Percentiles rank a stretch among this genome's conserved stretches.
phyloP scores from a whole-genome alignment of 1,140 invertebrate genomes.

The Diachasmimorpha longicaudata region DNA sequence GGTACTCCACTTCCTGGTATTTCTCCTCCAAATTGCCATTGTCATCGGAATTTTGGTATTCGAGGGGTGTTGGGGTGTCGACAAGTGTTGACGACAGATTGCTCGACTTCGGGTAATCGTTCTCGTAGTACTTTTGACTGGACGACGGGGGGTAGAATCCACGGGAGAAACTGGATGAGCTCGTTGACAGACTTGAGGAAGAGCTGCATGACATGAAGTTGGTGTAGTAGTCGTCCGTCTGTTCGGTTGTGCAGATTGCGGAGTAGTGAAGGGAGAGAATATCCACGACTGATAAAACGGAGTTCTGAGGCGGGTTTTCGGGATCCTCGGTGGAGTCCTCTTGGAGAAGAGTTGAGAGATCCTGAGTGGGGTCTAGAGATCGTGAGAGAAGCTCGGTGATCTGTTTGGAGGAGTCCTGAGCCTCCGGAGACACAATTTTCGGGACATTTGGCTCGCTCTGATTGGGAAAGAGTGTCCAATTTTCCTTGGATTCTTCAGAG shows the following conservation, averaged over 20 bases:
- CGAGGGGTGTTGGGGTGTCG: background rate
- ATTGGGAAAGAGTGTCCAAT: constrained; percentile 47
- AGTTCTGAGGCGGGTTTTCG: constrained; percentile 1
- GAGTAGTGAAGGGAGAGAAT: constrained; percentile 56
- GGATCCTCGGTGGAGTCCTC: constrained; percentile 46
- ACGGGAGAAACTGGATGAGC: background rate
- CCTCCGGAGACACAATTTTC: background rate
- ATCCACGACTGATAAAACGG: constrained; percentile 41
- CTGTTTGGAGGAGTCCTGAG: background rate
- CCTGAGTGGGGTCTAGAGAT: constrained; percentile 43
- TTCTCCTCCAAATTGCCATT: constrained; percentile 51
- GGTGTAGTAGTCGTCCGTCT: constrained; percentile 53
- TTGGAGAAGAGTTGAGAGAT: constrained; percentile 49
- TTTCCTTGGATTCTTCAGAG: constrained; percentile 59
- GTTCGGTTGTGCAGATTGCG: constrained; percentile 44
- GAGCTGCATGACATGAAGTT: constrained; percentile 45
- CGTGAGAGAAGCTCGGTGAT: constrained; percentile 20
- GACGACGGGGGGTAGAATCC: background rate
- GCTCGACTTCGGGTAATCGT: background rate
- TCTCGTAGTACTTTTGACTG: background rate
- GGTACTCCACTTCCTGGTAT: constrained; percentile 45
- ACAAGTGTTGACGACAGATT: background rate
- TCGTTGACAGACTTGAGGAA: background rate
- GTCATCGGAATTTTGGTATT: background rate
- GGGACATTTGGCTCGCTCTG: background rate